Base-by-base conservation (phyloP, 1,140 invertebrate species). In the Heliconius congener region DNA sequence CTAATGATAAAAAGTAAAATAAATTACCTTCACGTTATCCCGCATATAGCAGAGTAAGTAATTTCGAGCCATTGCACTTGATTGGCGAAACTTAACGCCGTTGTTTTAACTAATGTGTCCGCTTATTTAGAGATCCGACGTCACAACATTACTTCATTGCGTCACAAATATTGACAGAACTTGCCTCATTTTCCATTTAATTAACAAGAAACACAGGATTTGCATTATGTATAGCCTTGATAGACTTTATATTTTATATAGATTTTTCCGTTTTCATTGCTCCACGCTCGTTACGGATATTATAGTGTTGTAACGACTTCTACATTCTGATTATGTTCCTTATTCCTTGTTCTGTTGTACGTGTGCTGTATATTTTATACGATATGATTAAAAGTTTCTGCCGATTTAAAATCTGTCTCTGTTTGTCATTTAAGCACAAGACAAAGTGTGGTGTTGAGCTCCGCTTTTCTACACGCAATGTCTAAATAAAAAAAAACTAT, bases 121-220 rank as follows among this genome's bases (percentile, higher is more conserved):
- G 3, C 42, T 16, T 60, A 60, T 60, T 60, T 60, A 60, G n/a
- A 27, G 23, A 57, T 11, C 23, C 23, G 60, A 66, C 8, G 27
- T 66, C 60, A 66, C 9, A 27, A 66, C 6, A 8, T 23, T 60
- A 60, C n/a, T 60, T 30, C 9, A 16, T 66, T 4, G 23, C 60
- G 60, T 66, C 60, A 30, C 27, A 66, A 66, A 55, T n/a, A 74
- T 74, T 70, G 23, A 39, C 39, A 18, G 37, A 23, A 42, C 55
- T 75, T 66, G 57, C 74, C 60, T 76, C 66, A 76, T 76, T 71
- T 42, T 46, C 60, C 60, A 71, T 66, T 76, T 76, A 39, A 76
- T 76, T 70, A 76, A 27, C n/a, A 19, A 18, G 23, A 46, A 39
- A 11, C 8, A 76, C 55, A 2, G 37, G 66, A 74, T 55, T 55